Evolutionary conservation across 2,888 invertebrate genomes (phyloP).

Genomic region (Heliothis peltigera): DNA sequence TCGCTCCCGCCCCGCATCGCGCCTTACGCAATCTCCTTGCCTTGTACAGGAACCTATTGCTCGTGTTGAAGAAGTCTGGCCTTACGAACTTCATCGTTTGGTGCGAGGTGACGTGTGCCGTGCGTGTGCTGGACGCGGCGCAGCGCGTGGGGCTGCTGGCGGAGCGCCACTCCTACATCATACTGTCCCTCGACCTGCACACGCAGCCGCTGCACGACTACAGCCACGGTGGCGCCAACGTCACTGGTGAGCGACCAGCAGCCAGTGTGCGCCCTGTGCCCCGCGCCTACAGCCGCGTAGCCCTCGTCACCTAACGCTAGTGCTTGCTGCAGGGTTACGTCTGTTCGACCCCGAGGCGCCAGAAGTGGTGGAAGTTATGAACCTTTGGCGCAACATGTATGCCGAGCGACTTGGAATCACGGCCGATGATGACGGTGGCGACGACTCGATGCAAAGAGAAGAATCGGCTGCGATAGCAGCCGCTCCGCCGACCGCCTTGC

Average conservation of each 20-base stretch:
- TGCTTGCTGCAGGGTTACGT: conserved; percentile 67
- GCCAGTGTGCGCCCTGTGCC: too few species aligned
- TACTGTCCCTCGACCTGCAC: conserved; percentile 80
- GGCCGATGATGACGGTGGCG: conserved; percentile 6
- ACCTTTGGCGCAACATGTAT: conserved; percentile 62
- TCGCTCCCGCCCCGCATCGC: neutral
- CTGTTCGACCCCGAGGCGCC: conserved; percentile 75
- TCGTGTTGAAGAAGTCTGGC: conserved; percentile 80
- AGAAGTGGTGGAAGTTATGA: conserved; percentile 60
- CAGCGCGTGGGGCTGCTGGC: conserved; percentile 84
- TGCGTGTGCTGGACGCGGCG: conserved; percentile 81
- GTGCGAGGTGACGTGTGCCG: conserved; percentile 75
- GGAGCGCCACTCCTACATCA: conserved; percentile 77
- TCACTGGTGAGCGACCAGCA: conserved; percentile 76
- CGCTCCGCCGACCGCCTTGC: conserved; percentile 68
- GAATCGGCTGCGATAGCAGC: conserved; percentile 44
- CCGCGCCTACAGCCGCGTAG: neutral
- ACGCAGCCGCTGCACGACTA: conserved; percentile 71
- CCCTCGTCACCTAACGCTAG: conserved; percentile 9
- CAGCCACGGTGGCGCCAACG: conserved; percentile 84
- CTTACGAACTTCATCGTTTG: conserved; percentile 76
- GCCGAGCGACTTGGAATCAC: conserved; percentile 44
- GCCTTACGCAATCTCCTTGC: neutral
- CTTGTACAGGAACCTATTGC: conserved; percentile 71
- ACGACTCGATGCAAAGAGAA: conserved; percentile 36